These are phyloP conservation scores for Falco naumanni DNA, from an alignment of 2,797 vertebrate genomes.

Conservation along the genomic window DNA sequence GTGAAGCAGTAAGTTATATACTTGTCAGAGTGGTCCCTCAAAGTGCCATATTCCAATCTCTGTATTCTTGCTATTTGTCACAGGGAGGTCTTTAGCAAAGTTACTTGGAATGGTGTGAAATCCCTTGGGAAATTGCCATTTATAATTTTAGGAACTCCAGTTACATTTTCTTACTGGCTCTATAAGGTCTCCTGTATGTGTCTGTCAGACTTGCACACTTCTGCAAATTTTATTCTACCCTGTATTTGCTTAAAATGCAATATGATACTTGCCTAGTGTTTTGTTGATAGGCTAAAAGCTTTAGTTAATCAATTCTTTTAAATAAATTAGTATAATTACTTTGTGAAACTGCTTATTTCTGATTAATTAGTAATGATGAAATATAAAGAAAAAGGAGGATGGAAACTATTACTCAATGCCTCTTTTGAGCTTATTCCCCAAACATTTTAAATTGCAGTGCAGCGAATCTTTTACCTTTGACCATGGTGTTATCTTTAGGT, in stretches of 20 bases:
- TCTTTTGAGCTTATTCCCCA: background rate
- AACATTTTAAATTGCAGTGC: background rate
- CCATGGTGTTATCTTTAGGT: background rate
- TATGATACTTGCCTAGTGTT: background rate
- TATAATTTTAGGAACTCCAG: background rate
- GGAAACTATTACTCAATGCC: background rate
- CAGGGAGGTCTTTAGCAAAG: background rate
- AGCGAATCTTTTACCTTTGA: background rate
- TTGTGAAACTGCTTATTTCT: background rate
- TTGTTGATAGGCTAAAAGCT: background rate
- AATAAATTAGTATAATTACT: background rate
- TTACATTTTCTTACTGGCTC: background rate
- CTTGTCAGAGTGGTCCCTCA: background rate
- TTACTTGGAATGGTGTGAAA: background rate
- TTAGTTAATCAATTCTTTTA: background rate
- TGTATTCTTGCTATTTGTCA: background rate
- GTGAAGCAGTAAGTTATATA: background rate
- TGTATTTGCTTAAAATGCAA: background rate
- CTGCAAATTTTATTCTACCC: background rate
- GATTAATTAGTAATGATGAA: background rate
- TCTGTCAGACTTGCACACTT: background rate
- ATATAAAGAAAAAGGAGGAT: background rate
- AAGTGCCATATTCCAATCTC: background rate
- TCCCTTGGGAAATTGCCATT: background rate
- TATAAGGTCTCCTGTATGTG: background rate